Base-by-base conservation (phyloP, 2,113 vertebrate genomes). In the Panurus biarmicus region DNA sequence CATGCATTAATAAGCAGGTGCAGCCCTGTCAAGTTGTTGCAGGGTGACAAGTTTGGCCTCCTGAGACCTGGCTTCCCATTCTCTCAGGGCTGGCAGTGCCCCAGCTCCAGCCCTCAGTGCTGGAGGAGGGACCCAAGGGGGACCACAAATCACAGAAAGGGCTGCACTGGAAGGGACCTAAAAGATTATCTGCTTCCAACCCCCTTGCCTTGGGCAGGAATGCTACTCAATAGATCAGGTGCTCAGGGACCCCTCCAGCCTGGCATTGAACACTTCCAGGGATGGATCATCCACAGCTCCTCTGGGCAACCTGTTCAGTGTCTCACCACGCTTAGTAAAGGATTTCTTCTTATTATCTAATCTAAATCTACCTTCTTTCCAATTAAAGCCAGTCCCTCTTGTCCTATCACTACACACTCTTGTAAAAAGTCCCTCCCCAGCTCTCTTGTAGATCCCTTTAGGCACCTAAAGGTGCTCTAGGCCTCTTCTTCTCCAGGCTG, bases 1-100 rank as follows among this genome's bases (percentile, higher is more conserved):
- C 69, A 69, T 0, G 6, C 38, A 9, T 94, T 95, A 96, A 96
- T 94, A 83, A 95, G 53, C 53, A 69, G 80, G 65, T 85, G 74
- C 92, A 76, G 56, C 60, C 48, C 65, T 58, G 44, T 70, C 60
- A 80, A 20, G 8, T 25, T 3, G 3, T 40, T 58, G 40, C 35
- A 72, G 80, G 54, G 85, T 5, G 29, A 51, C 31, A 61, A 45
- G 23, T 45, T 42, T 35, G 53, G 33, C 21, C 33, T 42, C 4
- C 1, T 48, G 56, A 38, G 36, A 23, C 13, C 5, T 24, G 36
- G 48, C 15, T 44, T 19, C 20, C 24, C 0, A 0, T 45, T 57
- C 12, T 42, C 29, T 61, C 13, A 1, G 40, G 57, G 31, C 24
- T 16, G 35, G 45, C 31, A 51, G 19, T 29, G 40, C 31, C 24